A percentile compares a stretch with the other conserved stretches of the same genome.
phyloP scores from a whole-genome alignment of 1,140 invertebrate genomes.

The Panonychus citri region DNA sequence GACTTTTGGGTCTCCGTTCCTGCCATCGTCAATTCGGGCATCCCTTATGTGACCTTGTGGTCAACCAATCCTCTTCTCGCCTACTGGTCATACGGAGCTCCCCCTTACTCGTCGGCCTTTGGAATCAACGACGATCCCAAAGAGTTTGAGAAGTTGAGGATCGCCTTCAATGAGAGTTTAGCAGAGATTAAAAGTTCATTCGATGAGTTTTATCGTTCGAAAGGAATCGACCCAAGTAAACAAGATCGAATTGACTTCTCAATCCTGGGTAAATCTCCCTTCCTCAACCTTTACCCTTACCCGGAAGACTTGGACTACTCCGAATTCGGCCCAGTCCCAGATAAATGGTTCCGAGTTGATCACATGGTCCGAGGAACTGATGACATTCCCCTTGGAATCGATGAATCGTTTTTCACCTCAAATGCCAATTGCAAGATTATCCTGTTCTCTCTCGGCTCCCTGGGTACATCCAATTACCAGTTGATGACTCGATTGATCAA shows the following conservation, averaged over 20 bases:
- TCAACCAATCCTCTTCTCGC: slow-evolving; percentile 5
- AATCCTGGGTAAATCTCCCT: neutral
- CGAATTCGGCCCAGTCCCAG: neutral
- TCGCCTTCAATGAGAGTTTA: neutral
- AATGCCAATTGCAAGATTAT: neutral
- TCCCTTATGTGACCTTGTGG: neutral
- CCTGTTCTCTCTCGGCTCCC: neutral
- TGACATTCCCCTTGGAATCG: neutral
- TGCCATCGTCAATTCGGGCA: slow-evolving; percentile 1
- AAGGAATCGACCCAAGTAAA: neutral
- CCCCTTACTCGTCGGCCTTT: neutral
- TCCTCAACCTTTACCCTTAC: slow-evolving; percentile 3
- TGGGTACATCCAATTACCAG: neutral
- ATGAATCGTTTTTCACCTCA: neutral
- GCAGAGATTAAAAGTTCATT: neutral
- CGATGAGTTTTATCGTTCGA: neutral
- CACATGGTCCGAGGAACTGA: neutral
- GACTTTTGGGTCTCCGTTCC: slow-evolving; percentile 4
- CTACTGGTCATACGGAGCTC: neutral
- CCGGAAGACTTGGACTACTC: slow-evolving; percentile 2
- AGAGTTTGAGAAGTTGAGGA: neutral
- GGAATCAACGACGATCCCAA: neutral
- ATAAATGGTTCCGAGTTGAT: neutral
- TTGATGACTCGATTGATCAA: neutral
- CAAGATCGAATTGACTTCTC: neutral